These are phyloP conservation scores for Willowsia nigromaculata DNA, from an alignment of 2,888 invertebrate species.

Conservation along the genomic window DNA sequence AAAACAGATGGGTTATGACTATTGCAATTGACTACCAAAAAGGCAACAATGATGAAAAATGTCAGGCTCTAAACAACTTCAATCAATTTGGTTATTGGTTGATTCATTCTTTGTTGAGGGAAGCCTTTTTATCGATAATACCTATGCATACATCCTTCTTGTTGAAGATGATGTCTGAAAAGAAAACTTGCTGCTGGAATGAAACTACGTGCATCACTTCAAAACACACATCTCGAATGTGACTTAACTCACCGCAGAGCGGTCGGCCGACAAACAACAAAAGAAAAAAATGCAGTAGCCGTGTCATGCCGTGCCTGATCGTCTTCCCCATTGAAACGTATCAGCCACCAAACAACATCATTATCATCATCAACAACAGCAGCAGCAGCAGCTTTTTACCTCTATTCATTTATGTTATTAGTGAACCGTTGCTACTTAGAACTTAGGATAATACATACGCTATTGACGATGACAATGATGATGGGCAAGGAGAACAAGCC, in stretches of 20 bases:
- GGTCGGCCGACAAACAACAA: neutral
- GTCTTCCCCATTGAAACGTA: slow-evolving; percentile 30
- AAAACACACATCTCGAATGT: neutral
- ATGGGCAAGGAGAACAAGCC: neutral
- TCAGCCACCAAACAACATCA: slow-evolving; percentile 15
- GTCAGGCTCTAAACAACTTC: neutral
- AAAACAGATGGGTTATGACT: neutral
- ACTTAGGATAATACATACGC: neutral
- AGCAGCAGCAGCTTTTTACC: too few species aligned
- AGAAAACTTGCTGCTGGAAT: neutral
- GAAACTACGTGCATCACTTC: neutral
- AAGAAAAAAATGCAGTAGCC: slow-evolving; percentile 20
- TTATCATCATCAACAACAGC: neutral
- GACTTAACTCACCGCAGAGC: neutral
- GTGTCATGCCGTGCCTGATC: slow-evolving; percentile 14
- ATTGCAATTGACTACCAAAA: neutral
- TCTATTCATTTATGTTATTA: slow-evolving; percentile 9
- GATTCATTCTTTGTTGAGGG: neutral
- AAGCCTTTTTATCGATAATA: neutral
- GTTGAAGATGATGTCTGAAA: slow-evolving; percentile 5
- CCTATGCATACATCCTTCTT: neutral
- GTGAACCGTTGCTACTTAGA: neutral
- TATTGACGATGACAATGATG: neutral
- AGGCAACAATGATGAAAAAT: neutral
- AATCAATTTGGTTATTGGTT: neutral